Percentiles rank a stretch among this genome's conserved stretches.
phyloP scores from a whole-genome alignment of 2,797 vertebrate species.

The Melopsittacus undulatus region DNA sequence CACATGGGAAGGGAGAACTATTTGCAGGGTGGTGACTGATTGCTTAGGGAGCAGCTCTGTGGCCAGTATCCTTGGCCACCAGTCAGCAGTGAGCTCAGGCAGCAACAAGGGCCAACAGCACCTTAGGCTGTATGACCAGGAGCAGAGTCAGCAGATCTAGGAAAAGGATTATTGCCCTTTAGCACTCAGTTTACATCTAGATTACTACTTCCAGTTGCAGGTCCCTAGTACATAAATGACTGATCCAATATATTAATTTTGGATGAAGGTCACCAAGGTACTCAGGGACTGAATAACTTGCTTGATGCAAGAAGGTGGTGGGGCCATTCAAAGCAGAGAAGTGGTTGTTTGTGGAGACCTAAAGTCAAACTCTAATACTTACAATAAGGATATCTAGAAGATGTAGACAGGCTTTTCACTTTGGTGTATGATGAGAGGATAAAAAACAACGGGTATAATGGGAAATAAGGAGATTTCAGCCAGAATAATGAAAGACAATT shows the following conservation, averaged over 20 bases:
- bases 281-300: background rate
- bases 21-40: background rate
- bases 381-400: background rate
- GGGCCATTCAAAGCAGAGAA: background rate
- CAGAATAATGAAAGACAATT: background rate
- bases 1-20: background rate
- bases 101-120: background rate
- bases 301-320: accelerated
- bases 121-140: background rate
- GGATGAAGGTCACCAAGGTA: background rate
- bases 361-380: background rate
- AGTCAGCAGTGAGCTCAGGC: background rate
- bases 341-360: background rate
- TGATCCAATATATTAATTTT: too few relatives aligned
- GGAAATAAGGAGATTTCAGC: background rate
- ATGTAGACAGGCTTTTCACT: background rate
- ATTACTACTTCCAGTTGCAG: accelerated
- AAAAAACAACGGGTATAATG: background rate
- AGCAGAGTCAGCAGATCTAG: background rate
- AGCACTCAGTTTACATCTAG: background rate
- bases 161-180: background rate
- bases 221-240: background rate
- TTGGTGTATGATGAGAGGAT: background rate
- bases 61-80: background rate
- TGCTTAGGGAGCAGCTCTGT: background rate